Base-by-base conservation (phyloP, 1,140 invertebrate genomes). In the Protaetia brevitarsis region DNA sequence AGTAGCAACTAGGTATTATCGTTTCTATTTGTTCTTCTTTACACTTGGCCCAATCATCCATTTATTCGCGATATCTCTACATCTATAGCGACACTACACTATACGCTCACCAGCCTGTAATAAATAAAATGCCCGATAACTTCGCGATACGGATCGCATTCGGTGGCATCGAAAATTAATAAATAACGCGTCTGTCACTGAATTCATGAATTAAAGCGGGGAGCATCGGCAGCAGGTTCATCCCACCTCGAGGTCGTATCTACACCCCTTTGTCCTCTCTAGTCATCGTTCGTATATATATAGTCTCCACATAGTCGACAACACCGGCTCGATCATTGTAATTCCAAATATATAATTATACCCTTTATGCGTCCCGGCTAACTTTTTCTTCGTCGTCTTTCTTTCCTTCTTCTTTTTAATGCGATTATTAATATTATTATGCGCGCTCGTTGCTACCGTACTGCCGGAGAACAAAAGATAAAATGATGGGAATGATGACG, bases 121-220 rank as follows among this genome's bases (percentile, higher is more conserved):
- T 58, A 58, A 58, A 58, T 58, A 58, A 58, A 58, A 58, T 27
- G 29, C 56, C 56, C 56, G 56, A 58, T 58, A 58, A 58, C n/a
- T 58, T n/a, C n/a, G 8, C 56, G 56, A 58, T 58, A 58, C 23
- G 41, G 28, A 58, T 58, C 56, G 56, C 31, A 34, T 34, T 28
- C 28, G 56, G 56, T 58, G 56, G 56, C 56, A 58, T 58, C 29
- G 26, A 58, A 58, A 58, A 58, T 58, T 58, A 58, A 58, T 58
- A 58, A 58, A 58, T 58, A 58, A 58, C 29, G 56, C 56, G 28
- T 58, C 56, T 58, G 56, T 58, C 56, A 58, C 56, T 58, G 56
- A 58, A 58, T 58, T 58, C 56, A 58, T 58, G 56, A 58, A 58
- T 58, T 58, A 58, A 58, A 58, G 23, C 26, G 28, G 11, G 29